phyloP scores from a whole-genome alignment of 2,113 vertebrate species.

The Dermatemys mawii region DNA sequence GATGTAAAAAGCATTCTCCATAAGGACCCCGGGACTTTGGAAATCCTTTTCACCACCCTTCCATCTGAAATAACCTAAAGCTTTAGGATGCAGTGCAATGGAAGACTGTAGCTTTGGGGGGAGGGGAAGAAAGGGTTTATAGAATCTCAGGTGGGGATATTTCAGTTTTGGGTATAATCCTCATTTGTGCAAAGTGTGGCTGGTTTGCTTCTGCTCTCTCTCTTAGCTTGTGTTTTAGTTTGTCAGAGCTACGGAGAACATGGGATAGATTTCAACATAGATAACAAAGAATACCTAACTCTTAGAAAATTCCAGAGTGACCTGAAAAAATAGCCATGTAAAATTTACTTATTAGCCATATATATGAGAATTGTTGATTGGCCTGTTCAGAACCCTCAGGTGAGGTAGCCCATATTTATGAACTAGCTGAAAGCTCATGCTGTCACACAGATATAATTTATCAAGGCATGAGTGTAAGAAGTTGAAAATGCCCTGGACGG shows the following conservation, averaged over 20 bases:
- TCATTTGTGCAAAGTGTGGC: background rate
- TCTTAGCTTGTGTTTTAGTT: background rate
- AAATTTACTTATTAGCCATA: background rate
- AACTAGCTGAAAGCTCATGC: background rate
- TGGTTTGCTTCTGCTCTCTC: background rate
- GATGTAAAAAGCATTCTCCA: background rate
- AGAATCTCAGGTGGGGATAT: background rate
- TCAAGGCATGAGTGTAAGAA: background rate
- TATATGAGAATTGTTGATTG: background rate
- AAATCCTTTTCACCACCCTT: background rate
- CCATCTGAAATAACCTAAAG: background rate
- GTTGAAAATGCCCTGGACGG: background rate
- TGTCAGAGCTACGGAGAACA: background rate
- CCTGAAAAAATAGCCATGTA: background rate
- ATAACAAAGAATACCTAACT: too few relatives aligned
- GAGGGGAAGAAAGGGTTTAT: too few relatives aligned
- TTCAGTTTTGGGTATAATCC: background rate
- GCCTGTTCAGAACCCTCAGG: background rate
- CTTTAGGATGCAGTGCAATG: accelerated
- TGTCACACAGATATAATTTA: background rate
- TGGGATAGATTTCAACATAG: too few relatives aligned
- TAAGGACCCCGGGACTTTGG: background rate
- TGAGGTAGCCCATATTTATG: background rate
- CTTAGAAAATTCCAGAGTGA: background rate
- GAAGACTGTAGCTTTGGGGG: background rate